Evolutionary conservation across 2,113 vertebrate genomes (phyloP), one percentile per base, ranked within the genome.

Genomic region (Mesoclemmys tuberculata): DNA sequence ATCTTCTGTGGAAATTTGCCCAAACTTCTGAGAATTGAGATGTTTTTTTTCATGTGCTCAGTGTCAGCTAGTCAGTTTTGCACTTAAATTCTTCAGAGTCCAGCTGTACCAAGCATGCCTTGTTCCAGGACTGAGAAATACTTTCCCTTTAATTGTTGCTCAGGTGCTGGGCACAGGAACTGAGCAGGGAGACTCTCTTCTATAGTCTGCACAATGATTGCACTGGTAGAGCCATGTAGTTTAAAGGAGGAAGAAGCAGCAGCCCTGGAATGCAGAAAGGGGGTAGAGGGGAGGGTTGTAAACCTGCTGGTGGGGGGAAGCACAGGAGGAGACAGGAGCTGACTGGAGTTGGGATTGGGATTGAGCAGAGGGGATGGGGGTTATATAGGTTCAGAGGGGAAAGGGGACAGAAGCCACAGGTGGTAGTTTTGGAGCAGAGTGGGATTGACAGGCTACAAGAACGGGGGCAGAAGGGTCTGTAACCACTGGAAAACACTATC

Each of bases 51-150:
- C 24, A 56, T 56, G 26, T 56, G 24, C 9, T 56, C 24, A 56
- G 55, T 56, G 55, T 22, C 55, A 56, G 22, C 55, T 56, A 92
- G 92, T 91, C 92, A 92, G 80, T 94, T 94, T 49, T 90, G 93
- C 90, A 81, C 91, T 48, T 97, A 94, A 86, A 87, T 97, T 97
- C 95, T 84, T 97, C 96, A 97, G 97, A 97, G 97, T 93, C 96
- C 93, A 97, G 96, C 96, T 96, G 55, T 91, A 90, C 94, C 95
- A 93, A 96, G 94, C 49, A 5, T 64, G 93, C 95, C 90, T 97
- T 94, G 95, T 97, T 96, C 91, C 86, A 85, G 86, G 94, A 95
- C 91, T 97, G 95, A 97, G 90, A 90, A 0, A 1, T 55, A 95
- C 80, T 77, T 95, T 88, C 95, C 61, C 90, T 96, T 82, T 84